Evolutionary conservation across 2,797 vertebrate genomes (phyloP), one percentile per base, ranked within the genome.

Genomic region (Eulemur coronatus): DNA sequence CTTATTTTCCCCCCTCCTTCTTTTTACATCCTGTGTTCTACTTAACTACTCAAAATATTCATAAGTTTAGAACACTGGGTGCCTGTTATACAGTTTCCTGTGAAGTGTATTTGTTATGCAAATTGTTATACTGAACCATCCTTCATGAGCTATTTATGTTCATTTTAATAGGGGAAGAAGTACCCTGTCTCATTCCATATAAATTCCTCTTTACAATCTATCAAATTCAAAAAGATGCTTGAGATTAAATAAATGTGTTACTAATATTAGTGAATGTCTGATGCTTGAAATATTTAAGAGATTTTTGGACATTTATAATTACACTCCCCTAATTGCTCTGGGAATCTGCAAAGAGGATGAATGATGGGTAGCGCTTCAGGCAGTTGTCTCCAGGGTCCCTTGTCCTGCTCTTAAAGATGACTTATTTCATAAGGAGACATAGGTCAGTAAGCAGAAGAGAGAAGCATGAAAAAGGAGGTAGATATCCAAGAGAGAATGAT

Each of bases 1-100:
- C 94, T 97, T 94, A 70, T 79, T 95, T 43, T 4, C 41, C 26
- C 10, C 7, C 17, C 7, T 96, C 4, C 43, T 61, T 94, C 13
- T 84, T 1, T 67, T 97, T 97, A 46, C 15, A 96, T 35, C 78
- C 22, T 76, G 1, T 70, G 8, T 82, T 95, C 72, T 95, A n/a
- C 65, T 35, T 63, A 91, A 78, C 96, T 93, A 95, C 89, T 52
- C 30, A 55, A 96, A 96, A 92, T 97, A 98, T 75, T 91, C 81
- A 86, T 89, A 69, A 96, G 26, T 94, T 97, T 97, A 63, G 87
- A 95, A 48, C 88, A 94, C 48, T 79, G 84, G 73, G 63, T 88
- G 72, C 55, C 52, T 95, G 89, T 93, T 92, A 41, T n/a, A 26
- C 5, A 24, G 65, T 96, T 96, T 94, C 50, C 97, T 80, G 43